Evolutionary conservation across 2,113 vertebrate species (phyloP), one percentile per base, ranked within the genome.

Genomic region (Lichenostomus cassidix): DNA sequence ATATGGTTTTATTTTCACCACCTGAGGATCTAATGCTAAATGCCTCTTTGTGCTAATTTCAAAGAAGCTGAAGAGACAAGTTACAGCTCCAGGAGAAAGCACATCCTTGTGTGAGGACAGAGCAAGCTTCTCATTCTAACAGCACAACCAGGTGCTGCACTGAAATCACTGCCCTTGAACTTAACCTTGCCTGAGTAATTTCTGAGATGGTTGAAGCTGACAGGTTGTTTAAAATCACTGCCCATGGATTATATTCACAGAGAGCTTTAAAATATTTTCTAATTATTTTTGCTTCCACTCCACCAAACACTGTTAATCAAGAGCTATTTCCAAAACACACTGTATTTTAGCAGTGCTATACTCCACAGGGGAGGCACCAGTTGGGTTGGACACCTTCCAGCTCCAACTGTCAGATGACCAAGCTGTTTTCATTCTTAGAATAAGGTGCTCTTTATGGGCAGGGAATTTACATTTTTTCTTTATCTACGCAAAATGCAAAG

Each of bases 261-360:
- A 33, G 67, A 94, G 77, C 82, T 95, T 89, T 96, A 94, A 95
- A 97, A 85, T 90, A 94, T 92, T 92, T 95, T 91, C 93, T 94
- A 97, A 97, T 97, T 97, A 95, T 85, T 96, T 96, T 96, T 91
- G 78, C 89, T 97, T 97, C 96, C 96, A 96, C 83, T 93, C 84
- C 96, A 97, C 35, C 7, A 35, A 95, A 82, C 94, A 94, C 52
- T 64, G 90, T 87, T 96, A 96, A 97, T 96, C 87, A 94, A 88
- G 92, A 94, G 49, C 77, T 91, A 71, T 96, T 97, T 92, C 92
- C 90, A 92, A 96, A 96, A 87, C 77, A 94, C 1, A 0, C 35
- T 89, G 28, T 39, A 70, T 69, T 94, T 77, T 76, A 89, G 80
- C 74, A 49, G 88, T 27, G 74, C 79, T 90, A 42, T n/a, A 76